These are phyloP conservation scores for Gambelia wislizenii DNA, from an alignment of 2,797 vertebrate species.

Conservation along the genomic window DNA sequence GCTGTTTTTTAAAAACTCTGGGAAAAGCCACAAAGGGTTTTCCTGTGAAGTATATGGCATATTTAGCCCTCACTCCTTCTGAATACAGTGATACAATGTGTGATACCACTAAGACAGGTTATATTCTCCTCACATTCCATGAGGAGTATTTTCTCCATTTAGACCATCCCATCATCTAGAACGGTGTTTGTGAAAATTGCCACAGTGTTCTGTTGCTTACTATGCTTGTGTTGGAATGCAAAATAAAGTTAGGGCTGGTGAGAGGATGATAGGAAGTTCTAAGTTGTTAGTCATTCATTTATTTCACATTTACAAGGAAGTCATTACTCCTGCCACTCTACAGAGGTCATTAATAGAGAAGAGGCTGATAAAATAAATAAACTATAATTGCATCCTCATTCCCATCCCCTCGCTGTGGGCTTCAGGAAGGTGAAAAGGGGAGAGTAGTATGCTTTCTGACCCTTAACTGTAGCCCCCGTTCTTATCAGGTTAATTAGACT, in stretches of 20 bases:
- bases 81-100: too few species aligned
- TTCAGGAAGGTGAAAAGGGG: slow-evolving; percentile 26
- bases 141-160: too few species aligned
- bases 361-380: neutral
- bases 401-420: neutral
- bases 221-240: slow-evolving; percentile 25
- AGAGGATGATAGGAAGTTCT: slow-evolving; percentile 20
- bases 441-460: slow-evolving; percentile 49
- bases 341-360: slow-evolving; percentile 60
- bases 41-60: too few species aligned
- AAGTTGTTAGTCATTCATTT: slow-evolving; percentile 46
- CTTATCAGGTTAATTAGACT: slow-evolving; percentile 68
- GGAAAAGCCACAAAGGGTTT: too few species aligned
- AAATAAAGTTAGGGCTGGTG: slow-evolving; percentile 19
- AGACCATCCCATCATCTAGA: too few species aligned
- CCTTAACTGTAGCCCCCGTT: neutral
- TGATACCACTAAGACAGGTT: too few species aligned
- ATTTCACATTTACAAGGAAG: slow-evolving; percentile 58
- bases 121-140: too few species aligned
- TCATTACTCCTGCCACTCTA: slow-evolving; percentile 25
- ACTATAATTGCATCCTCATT: neutral
- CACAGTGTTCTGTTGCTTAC: slow-evolving; percentile 26
- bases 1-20: too few species aligned
- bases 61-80: too few species aligned
- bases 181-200: too few species aligned